Percentiles rank a stretch among this genome's conserved stretches.
Evolutionary conservation across 2,797 vertebrate genomes (phyloP).

Genomic region (Coranthus polyacanthus): DNA sequence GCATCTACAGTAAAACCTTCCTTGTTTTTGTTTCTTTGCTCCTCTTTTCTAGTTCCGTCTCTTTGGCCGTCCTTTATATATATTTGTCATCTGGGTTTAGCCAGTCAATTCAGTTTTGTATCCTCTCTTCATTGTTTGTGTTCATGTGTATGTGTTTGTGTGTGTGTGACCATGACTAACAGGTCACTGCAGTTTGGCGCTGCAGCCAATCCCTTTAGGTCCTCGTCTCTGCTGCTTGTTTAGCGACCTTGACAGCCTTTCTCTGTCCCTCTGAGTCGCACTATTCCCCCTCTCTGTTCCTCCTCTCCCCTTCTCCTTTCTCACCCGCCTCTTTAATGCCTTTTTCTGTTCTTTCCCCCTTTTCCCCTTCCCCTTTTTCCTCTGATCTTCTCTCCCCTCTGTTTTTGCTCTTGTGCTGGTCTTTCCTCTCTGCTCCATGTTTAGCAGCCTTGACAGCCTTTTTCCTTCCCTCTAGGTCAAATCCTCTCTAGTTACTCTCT

Average conservation of each 20-base stretch:
- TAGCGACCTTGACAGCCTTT: conserved; percentile 81
- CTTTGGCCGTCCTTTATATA: conserved; percentile 23
- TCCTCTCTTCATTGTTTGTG: conserved; percentile 47
- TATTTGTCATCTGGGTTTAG: conserved; percentile 57
- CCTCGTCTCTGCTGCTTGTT: conserved; percentile 77
- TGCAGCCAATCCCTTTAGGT: conserved; percentile 81
- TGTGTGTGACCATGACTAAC: conserved; percentile 80
- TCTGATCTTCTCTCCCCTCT: conserved; percentile 63
- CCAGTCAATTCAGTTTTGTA: conserved; percentile 46
- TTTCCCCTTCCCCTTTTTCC: conserved; percentile 37
- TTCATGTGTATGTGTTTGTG: conserved; percentile 40
- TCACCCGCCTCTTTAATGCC: conserved; percentile 45
- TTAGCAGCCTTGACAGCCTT: conserved; percentile 67
- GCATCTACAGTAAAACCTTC: conserved; percentile 2
- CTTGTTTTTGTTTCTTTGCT: conserved; percentile 7
- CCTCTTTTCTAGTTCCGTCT: conserved; percentile 18
- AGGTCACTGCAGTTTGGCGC: conserved; percentile 76
- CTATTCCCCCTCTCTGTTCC: conserved; percentile 48
- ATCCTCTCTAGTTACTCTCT: conserved; percentile 36
- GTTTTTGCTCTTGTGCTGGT: conserved; percentile 43
- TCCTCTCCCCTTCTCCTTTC: conserved; percentile 38
- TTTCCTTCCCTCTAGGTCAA: conserved; percentile 62
- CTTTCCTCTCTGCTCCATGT: conserved; percentile 60
- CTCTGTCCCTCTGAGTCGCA: conserved; percentile 71
- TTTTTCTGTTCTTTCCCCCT: conserved; percentile 30